Evolutionary conservation across 2,113 vertebrate species (phyloP).

Genomic region (Pseudorhombus dupliciocellatus): DNA sequence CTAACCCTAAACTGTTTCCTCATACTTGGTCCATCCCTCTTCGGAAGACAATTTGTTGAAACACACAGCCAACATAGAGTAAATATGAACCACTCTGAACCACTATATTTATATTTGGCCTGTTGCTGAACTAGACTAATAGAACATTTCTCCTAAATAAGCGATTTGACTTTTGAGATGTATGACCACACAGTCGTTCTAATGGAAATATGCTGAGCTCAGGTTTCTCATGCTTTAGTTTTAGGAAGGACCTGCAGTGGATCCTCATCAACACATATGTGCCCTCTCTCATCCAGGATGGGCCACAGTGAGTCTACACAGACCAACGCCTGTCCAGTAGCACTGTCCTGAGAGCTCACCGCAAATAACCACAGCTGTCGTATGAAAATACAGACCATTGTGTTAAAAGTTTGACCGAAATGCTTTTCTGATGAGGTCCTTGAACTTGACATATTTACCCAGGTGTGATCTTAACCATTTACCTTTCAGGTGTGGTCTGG

Average conservation of each 20-base stretch:
- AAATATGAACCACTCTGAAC: too few relatives aligned
- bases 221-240: conserved; percentile 76
- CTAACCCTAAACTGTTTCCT: too few relatives aligned
- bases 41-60: too few relatives aligned
- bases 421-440: background rate
- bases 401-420: background rate
- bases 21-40: too few relatives aligned
- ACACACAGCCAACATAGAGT: background rate
- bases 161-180: background rate
- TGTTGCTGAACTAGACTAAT: background rate
- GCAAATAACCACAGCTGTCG: background rate
- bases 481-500: conserved; percentile 86
- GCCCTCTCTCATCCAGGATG: conserved; percentile 91
- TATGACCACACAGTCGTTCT: background rate
- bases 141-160: background rate
- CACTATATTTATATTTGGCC: too few relatives aligned
- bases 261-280: conserved; percentile 86
- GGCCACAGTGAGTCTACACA: conserved; percentile 86
- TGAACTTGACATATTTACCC: conserved; percentile 1
- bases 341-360: background rate
- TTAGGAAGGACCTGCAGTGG: conserved; percentile 86
- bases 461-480: conserved; percentile 20
- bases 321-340: background rate
- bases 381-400: background rate
- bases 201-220: background rate